phyloP scores from a whole-genome alignment of 2,797 vertebrate genomes.

The Fundulus diaphanus region DNA sequence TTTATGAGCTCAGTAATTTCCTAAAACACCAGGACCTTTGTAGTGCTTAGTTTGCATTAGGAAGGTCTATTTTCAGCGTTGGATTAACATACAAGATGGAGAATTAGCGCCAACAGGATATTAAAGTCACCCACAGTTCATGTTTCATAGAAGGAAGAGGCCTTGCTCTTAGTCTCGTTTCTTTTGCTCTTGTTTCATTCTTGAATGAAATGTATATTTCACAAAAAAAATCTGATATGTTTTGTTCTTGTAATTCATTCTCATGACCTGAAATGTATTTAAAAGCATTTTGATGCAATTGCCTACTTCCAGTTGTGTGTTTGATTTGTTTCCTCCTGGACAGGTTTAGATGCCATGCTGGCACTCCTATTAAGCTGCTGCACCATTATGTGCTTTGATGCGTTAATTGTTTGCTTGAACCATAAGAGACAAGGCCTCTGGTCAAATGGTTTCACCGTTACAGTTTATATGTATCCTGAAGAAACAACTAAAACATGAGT shows the following conservation, averaged over 20 bases:
- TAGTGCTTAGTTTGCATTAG: slow-evolving; percentile 2
- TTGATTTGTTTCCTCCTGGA: background rate
- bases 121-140: background rate
- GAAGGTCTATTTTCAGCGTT: slow-evolving; percentile 7
- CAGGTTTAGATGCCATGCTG: background rate
- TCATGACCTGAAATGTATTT: background rate
- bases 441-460: background rate
- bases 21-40: background rate
- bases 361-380: background rate
- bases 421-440: background rate
- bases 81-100: slow-evolving; percentile 5
- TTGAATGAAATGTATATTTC: background rate
- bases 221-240: no score
- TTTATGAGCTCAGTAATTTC: background rate
- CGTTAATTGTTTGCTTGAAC: background rate
- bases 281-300: background rate
- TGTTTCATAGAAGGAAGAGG: background rate
- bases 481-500: background rate
- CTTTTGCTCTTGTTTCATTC: background rate
- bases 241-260: background rate
- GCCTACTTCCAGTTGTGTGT: background rate
- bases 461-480: background rate
- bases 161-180: background rate
- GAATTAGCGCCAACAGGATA: background rate
- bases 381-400: background rate